phyloP scores from a whole-genome alignment of 2,797 vertebrate genomes.

The Crossoptilon crossoptilon region DNA sequence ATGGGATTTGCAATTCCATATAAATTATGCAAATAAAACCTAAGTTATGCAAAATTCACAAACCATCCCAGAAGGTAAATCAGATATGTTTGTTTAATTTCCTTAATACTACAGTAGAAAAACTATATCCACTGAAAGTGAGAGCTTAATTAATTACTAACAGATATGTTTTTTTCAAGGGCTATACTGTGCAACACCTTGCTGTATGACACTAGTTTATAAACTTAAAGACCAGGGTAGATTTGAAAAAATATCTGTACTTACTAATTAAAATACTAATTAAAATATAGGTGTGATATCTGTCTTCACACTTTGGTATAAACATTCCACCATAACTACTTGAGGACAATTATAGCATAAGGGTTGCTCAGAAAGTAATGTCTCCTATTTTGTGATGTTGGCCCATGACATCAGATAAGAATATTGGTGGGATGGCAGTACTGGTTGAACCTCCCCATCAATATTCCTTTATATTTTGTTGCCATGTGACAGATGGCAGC shows the following conservation, averaged over 20 bases:
- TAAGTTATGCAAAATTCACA: neutral
- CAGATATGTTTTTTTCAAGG: neutral
- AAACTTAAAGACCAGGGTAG: neutral
- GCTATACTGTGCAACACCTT: neutral
- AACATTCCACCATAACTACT: neutral
- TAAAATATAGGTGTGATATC: neutral
- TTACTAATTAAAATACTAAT: neutral
- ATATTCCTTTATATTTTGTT: neutral
- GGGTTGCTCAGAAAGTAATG: neutral
- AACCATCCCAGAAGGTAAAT: neutral
- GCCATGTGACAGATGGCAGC: neutral
- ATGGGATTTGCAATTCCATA: neutral
- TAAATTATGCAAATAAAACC: neutral
- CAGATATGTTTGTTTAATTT: neutral
- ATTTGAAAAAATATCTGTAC: neutral
- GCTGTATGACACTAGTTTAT: neutral
- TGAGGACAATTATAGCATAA: neutral
- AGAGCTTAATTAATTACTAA: neutral
- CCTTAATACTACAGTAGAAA: neutral
- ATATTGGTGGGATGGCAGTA: neutral
- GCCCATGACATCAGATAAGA: neutral
- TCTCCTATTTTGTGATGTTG: neutral
- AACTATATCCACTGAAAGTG: neutral
- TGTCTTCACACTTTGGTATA: neutral
- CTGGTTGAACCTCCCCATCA: neutral